phyloP scores from a whole-genome alignment of 2,888 invertebrate genomes.

The Ophion costatus region DNA sequence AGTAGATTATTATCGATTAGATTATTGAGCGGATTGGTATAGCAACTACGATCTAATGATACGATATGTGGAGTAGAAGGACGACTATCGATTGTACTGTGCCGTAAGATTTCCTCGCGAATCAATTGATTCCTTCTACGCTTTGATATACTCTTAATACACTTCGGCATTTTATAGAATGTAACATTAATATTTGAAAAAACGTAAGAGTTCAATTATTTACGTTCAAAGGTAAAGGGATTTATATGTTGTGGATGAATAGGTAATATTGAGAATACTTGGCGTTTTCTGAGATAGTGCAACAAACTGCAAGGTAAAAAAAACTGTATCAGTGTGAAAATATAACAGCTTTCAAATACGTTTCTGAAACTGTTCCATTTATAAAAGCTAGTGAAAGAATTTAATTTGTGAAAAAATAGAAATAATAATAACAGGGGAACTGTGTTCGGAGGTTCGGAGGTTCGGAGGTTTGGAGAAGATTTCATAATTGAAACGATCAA shows the following conservation, averaged over 20 bases:
- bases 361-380: conserved; percentile 12
- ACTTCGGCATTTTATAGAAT: conserved; percentile 27
- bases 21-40: conserved; percentile 4
- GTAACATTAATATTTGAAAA: conserved; percentile 8
- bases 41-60: conserved; percentile 22
- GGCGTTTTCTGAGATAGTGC: no score
- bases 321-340: conserved; percentile 16
- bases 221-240: no score
- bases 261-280: no score
- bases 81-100: conserved; percentile 24
- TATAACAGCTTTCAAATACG: conserved; percentile 2
- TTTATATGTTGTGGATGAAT: no score
- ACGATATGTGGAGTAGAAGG: neutral
- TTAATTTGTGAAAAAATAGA: no score
- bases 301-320: conserved; percentile 26
- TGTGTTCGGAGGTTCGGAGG: no score
- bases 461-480: no score
- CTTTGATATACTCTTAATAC: conserved; percentile 20
- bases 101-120: conserved; percentile 19
- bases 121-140: conserved; percentile 39
- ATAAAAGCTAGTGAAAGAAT: neutral
- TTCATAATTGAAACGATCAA: neutral
- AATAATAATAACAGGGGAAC: no score
- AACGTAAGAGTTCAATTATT: neutral
- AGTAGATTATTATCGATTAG: conserved; percentile 12